Evolutionary conservation across 2,888 invertebrate species (phyloP), one percentile per base, ranked within the genome.

Genomic region (Hipparchia sbordonii): DNA sequence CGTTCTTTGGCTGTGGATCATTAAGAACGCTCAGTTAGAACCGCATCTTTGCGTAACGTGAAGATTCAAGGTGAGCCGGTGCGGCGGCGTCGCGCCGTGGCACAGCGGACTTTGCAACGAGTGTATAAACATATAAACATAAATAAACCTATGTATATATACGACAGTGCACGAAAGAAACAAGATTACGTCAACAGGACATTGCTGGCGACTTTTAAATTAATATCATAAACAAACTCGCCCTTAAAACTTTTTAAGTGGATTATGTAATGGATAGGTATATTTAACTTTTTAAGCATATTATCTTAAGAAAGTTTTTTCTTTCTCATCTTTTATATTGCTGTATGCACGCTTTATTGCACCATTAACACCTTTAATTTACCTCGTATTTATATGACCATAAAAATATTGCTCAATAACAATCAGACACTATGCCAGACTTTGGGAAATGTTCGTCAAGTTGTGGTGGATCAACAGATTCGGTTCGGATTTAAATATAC

Each of bases 51-150:
- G 85, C 84, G 84, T 83, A 85, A 87, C 83, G 83, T 84, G 82
- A 85, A 85, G 84, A 85, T 87, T 89, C 92, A 93, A 93, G 92
- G 92, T 92, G 88, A 93, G 80, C 92, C 78, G 80, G 91, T 92
- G 68, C 82, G 80, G 87, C 88, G 81, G 77, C 81, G 77, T 77
- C 79, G 78, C 80, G 77, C 70, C 73, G 75, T 78, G 77, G 76
- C 73, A 76, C 78, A 73, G 74, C 76, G 76, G 75, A 77, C 78
- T 80, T 79, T 73, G 73, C 77, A 72, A 72, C 72, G 69, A 67
- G 61, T 45, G 10, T 63, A 70, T 12, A 2, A 7, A 39, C 62
- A 70, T 39, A 39, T 39, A 54, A 52, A 62, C 62, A 70, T 45
- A 61, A 61, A 61, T 61, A 69, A 61, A 52, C 45, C 10, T 67